These are phyloP conservation scores for Polyommatus iphigenia DNA, from an alignment of 2,888 invertebrate genomes.

Conservation along the genomic window DNA sequence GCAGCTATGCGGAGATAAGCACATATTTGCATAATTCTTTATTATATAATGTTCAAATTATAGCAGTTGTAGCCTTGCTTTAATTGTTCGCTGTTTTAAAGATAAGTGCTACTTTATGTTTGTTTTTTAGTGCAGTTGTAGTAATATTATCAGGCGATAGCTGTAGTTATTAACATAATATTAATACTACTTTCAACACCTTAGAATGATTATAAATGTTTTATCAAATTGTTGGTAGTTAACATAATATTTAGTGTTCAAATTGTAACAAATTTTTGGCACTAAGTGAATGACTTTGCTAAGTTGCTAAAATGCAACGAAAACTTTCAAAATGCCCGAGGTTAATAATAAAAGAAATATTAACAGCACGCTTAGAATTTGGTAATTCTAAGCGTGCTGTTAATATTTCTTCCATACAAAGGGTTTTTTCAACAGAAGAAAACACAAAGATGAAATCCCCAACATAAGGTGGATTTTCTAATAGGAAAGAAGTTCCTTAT, in stretches of 20 bases:
- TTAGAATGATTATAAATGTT: neutral
- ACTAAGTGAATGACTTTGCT: too few species aligned
- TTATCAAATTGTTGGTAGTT: neutral
- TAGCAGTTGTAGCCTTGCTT: neutral
- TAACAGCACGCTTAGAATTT: too few species aligned
- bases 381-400: too few species aligned
- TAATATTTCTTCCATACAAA: too few species aligned
- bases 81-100: constrained; percentile 1
- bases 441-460: too few species aligned
- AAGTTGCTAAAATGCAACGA: too few species aligned
- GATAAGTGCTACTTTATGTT: neutral
- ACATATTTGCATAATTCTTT: constrained; percentile 21
- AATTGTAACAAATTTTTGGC: too few species aligned
- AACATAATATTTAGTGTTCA: neutral
- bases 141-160: neutral
- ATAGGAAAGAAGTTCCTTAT: too few species aligned
- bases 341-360: too few species aligned
- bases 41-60: constrained; percentile 21
- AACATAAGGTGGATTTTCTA: too few species aligned
- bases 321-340: too few species aligned
- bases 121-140: neutral
- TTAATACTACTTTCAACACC: neutral
- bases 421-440: too few species aligned
- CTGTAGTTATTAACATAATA: neutral
- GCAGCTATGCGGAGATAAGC: constrained; percentile 12